Base-by-base conservation (phyloP, 1,140 invertebrate species). In the Arctopsyche grandis region DNA sequence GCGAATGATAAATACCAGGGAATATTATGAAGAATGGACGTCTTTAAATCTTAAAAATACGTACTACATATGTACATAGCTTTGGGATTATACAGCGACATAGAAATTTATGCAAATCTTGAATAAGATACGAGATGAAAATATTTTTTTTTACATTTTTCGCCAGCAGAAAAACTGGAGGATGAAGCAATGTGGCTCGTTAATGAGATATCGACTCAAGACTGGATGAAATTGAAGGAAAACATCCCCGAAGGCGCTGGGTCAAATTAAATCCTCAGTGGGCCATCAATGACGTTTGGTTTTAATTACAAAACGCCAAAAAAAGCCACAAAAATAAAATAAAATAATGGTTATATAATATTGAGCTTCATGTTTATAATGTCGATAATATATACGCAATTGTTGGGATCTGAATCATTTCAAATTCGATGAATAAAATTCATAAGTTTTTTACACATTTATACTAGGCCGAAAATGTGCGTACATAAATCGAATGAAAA, bases 191-290 rank as follows among this genome's bases (percentile, higher is more conserved):
- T 52, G 21, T 9, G 16, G 19, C 56, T 9, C 16, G 21, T 66
- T 66, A 66, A 66, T 66, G 63, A 66, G 63, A 66, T 66, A 66
- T 66, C 22, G 63, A 26, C 63, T 66, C 19, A 22, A n/a, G n/a
- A n/a, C n/a, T n/a, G 63, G 0, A 24, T 66, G 63, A 26, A 66
- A 66, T 26, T 66, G 63, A 66, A 66, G 63, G 10, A 66, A 66
- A 66, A 66, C 63, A 66, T 29, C 63, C 63, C 63, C 63, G 21
- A 22, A 22, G 63, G 24, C n/a, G 1, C 4, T 10, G 14, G 63
- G 24, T 14, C 19, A 9, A 60, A 60, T 60, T 60, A 60, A 19
- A 60, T 60, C 14, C 9, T 9, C 48, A 38, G 29, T 38, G 1
- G n/a, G 1, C 29, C 29, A 60, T 60, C 16, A 60, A 19, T n/a